phyloP scores from a whole-genome alignment of 2,888 invertebrate species.

The Callyntrura guangdongensis region DNA sequence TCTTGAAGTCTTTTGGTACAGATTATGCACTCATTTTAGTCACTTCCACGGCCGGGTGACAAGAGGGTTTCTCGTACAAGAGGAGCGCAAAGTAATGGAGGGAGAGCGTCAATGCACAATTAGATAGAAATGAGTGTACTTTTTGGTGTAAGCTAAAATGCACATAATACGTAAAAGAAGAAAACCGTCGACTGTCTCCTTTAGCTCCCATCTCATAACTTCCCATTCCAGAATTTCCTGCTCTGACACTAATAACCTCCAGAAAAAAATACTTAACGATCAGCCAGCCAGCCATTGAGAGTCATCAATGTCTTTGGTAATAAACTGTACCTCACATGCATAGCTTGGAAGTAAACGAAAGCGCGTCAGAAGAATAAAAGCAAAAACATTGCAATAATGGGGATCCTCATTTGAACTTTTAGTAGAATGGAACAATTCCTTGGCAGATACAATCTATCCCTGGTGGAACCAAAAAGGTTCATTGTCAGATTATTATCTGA shows the following conservation, averaged over 20 bases:
- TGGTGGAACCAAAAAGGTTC: neutral
- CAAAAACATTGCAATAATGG: constrained; percentile 59
- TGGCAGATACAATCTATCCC: neutral
- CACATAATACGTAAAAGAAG: constrained; percentile 59
- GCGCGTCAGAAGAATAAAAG: neutral
- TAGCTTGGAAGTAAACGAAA: neutral
- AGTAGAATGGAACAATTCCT: constrained; percentile 17
- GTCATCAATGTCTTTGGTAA: constrained; percentile 77
- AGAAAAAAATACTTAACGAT: constrained; percentile 78
- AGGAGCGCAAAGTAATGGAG: constrained; percentile 12
- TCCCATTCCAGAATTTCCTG: constrained; percentile 77
- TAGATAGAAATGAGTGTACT: neutral
- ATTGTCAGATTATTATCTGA: neutral
- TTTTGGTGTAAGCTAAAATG: neutral
- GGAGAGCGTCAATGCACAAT: neutral
- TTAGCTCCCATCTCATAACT: constrained; percentile 79
- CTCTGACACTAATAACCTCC: constrained; percentile 80
- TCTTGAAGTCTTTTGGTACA: constrained; percentile 11
- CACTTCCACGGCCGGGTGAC: constrained; percentile 10
- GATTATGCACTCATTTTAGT: constrained; percentile 48
- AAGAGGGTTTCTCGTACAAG: constrained; percentile 4
- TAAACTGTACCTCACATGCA: constrained; percentile 53
- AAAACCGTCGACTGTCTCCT: constrained; percentile 50
- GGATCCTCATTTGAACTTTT: constrained; percentile 59
- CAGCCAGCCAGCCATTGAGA: constrained; percentile 62